Percentiles rank a stretch among this genome's conserved stretches.
phyloP scores from a whole-genome alignment of 2,888 invertebrate species.

The Melieria crassipennis region DNA sequence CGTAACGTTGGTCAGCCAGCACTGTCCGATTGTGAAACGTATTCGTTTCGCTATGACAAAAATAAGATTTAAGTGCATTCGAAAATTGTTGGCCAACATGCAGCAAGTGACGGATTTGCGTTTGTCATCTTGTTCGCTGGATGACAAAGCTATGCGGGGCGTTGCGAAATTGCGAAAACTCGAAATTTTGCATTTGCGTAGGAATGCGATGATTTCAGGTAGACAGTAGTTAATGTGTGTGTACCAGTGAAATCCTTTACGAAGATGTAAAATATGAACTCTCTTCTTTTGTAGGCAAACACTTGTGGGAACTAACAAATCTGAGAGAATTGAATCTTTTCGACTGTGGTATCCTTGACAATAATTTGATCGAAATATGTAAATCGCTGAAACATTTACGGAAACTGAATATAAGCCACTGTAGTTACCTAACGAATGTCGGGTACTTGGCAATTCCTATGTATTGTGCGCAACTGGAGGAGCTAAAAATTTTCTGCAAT shows the following conservation, averaged over 20 bases:
- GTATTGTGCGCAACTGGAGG: conserved; percentile 17
- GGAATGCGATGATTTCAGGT: too few relatives aligned
- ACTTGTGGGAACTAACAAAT: conserved; percentile 12
- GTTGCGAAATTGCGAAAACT: conserved; percentile 16
- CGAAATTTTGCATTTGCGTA: conserved; percentile 12
- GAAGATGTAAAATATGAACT: neutral
- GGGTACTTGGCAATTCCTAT: conserved; percentile 19
- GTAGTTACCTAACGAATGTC: conserved; percentile 16
- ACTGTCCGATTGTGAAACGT: conserved; percentile 16
- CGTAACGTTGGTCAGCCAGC: conserved; percentile 10
- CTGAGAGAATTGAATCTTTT: conserved; percentile 19
- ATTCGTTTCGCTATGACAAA: conserved; percentile 22
- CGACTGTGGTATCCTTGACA: conserved; percentile 22
- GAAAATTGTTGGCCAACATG: conserved; percentile 20
- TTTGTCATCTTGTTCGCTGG: conserved; percentile 24
- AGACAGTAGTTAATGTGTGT: too few relatives aligned
- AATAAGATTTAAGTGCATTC: conserved; percentile 21
- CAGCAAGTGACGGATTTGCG: conserved; percentile 12
- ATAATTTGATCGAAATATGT: conserved; percentile 21
- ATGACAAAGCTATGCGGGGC: conserved; percentile 27
- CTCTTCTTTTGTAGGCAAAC: conserved; percentile 2
- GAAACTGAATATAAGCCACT: conserved; percentile 19
- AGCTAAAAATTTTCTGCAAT: conserved; percentile 16
- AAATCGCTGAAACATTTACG: conserved; percentile 17
- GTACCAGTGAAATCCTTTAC: too few relatives aligned